Percentiles rank a stretch among this genome's conserved stretches.
These are phyloP conservation scores for Muscicapa comitata DNA, from an alignment of 2,797 vertebrate species.

Conservation along the genomic window DNA sequence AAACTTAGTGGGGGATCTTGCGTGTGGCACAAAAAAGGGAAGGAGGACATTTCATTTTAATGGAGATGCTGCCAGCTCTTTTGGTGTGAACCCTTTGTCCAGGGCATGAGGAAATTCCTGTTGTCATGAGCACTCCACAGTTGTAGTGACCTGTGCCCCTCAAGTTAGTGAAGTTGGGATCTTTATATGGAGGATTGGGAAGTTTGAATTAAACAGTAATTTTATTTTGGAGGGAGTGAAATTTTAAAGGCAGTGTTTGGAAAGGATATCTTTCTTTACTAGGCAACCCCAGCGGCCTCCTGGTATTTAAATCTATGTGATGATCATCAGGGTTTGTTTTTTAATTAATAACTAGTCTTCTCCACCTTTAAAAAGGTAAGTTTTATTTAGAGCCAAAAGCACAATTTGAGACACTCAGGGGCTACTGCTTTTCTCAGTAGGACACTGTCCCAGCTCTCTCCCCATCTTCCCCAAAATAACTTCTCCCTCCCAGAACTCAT, in stretches of 20 bases:
- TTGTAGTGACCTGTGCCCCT: neutral
- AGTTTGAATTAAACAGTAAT: neutral
- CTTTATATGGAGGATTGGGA: neutral
- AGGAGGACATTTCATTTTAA: neutral
- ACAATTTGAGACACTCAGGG: neutral
- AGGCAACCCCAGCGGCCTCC: fast-evolving
- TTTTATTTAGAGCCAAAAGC: neutral
- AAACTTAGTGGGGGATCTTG: constrained; percentile 3
- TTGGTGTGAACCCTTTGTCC: neutral
- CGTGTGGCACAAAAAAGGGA: constrained; percentile 14
- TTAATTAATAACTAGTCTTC: neutral
- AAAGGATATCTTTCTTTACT: neutral
- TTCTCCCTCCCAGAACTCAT: neutral
- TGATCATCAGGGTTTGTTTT: fast-evolving
- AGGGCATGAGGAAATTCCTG: neutral
- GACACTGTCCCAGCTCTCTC: neutral
- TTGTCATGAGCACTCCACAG: neutral
- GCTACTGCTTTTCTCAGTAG: neutral
- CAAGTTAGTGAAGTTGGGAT: neutral
- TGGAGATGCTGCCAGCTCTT: neutral
- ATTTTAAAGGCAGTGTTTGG: neutral
- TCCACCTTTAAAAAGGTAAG: neutral
- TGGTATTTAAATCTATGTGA: neutral
- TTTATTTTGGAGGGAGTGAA: neutral
- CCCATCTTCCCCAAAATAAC: fast-evolving